A percentile compares a stretch with the other conserved stretches of the same genome.
Evolutionary conservation across 2,113 vertebrate genomes (phyloP).

Genomic region (Martes martes): DNA sequence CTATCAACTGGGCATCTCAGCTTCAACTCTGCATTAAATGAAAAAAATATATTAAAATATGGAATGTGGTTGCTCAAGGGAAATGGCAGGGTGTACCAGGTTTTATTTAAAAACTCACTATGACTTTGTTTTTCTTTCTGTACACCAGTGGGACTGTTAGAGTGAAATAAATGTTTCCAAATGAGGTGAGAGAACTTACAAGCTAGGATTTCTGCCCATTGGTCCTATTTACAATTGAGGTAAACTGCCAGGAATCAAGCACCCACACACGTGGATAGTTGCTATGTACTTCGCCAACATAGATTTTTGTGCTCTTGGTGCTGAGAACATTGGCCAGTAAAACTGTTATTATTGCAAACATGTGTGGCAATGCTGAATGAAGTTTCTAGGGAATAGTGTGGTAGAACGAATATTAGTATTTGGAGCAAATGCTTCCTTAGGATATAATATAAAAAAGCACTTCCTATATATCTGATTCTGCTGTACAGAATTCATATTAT

Average conservation of each 20-base stretch:
- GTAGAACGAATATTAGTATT: not conserved
- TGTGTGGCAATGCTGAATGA: conserved; percentile 29
- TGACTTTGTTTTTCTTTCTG: not conserved
- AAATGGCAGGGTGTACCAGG: not conserved
- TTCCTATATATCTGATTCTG: not conserved
- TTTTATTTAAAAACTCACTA: not conserved
- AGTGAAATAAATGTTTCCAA: conserved; percentile 47
- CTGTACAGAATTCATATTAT: not conserved
- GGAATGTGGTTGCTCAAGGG: not conserved
- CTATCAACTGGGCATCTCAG: not conserved
- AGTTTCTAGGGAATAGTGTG: not conserved
- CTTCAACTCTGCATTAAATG: not conserved
- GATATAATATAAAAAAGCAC: not conserved
- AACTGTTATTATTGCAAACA: conserved; percentile 37
- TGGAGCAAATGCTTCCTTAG: conserved; percentile 15
- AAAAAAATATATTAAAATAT: not conserved
- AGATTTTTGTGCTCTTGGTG: not conserved
- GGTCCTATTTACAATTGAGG: not conserved
- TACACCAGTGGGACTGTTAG: not conserved
- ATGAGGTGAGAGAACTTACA: conserved; percentile 27
- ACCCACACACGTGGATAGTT: not conserved
- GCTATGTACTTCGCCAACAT: not conserved
- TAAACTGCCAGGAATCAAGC: not conserved
- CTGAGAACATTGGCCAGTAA: not conserved
- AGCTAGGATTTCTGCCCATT: not conserved